Conservation (phyloP, 2,888 invertebrate species). For the Portevinia maculata region DNA sequence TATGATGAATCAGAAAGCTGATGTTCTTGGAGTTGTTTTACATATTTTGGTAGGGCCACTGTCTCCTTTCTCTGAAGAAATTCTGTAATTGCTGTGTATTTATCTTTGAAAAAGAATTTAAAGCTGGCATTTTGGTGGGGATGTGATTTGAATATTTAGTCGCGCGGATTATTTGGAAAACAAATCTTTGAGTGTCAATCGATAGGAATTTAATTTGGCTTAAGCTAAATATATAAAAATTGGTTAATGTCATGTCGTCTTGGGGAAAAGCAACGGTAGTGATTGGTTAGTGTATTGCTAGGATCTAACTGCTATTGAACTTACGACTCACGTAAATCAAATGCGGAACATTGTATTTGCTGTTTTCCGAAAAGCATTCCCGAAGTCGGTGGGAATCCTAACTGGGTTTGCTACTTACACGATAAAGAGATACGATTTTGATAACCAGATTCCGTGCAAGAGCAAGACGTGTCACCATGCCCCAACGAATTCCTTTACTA, state of each 20-base stretch:
- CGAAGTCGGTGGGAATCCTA: too few relatives aligned
- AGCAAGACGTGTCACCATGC: too few relatives aligned
- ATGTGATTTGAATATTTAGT: slow-evolving; percentile 50
- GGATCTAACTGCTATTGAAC: too few relatives aligned
- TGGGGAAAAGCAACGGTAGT: too few relatives aligned
- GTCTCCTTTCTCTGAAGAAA: not conserved
- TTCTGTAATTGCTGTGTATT: slow-evolving; percentile 18
- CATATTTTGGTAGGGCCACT: slow-evolving; percentile 6
- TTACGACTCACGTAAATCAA: too few relatives aligned
- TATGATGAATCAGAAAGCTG: slow-evolving; percentile 62
- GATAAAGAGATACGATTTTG: too few relatives aligned
- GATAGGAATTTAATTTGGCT: not conserved
- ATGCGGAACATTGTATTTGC: too few relatives aligned
- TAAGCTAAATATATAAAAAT: not conserved
- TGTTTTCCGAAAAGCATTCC: too few relatives aligned
- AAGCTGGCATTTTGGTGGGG: not conserved
- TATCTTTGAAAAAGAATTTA: not conserved
- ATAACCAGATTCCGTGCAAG: too few relatives aligned
- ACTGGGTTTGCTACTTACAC: too few relatives aligned
- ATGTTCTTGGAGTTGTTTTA: slow-evolving; percentile 55
- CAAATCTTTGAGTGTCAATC: slow-evolving; percentile 4
- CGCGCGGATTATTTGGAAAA: slow-evolving; percentile 7
- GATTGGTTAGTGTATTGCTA: too few relatives aligned
- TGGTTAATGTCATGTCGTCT: not conserved
- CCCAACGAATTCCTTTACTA: too few relatives aligned